These are phyloP conservation scores for Perithous albicinctus DNA, from an alignment of 2,888 invertebrate species.

Conservation along the genomic window DNA sequence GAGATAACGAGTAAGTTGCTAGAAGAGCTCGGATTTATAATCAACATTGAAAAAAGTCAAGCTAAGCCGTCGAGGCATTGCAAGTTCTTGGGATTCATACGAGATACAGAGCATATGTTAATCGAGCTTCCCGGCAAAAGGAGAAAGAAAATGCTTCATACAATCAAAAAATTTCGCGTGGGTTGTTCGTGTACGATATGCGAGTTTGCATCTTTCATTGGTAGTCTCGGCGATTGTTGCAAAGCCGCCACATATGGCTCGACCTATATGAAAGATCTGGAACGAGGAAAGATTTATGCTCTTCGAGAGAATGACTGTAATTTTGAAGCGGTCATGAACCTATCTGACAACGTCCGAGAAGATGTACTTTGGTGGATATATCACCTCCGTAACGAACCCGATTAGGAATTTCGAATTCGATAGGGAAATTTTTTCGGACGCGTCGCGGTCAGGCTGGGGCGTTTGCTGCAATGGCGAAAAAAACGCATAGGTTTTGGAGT, in stretches of 20 bases:
- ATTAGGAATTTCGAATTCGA: conserved; percentile 23
- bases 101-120: conserved; percentile 25
- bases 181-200: conserved; percentile 4
- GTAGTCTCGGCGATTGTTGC: conserved; percentile 15
- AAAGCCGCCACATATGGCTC: conserved; percentile 27
- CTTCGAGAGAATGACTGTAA: neutral
- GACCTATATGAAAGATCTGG: conserved; percentile 9
- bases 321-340: conserved; percentile 7
- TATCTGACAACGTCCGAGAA: neutral
- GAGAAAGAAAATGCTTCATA: neutral
- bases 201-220: conserved; percentile 28
- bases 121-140: conserved; percentile 37
- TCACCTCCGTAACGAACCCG: conserved; percentile 3
- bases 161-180: conserved; percentile 24
- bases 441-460: conserved; percentile 62
- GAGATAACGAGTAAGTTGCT: conserved; percentile 9
- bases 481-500: conserved; percentile 54
- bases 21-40: conserved; percentile 32
- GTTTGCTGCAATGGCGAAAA: conserved; percentile 18
- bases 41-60: conserved; percentile 41
- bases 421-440: conserved; percentile 47
- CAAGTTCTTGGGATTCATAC: conserved; percentile 31
- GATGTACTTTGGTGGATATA: conserved; percentile 31
- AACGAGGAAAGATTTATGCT: conserved; percentile 12
- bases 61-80: neutral